Evolutionary conservation across 1,140 invertebrate species (phyloP), one percentile per base, ranked within the genome.

Genomic region (Penaeus japonicus): DNA sequence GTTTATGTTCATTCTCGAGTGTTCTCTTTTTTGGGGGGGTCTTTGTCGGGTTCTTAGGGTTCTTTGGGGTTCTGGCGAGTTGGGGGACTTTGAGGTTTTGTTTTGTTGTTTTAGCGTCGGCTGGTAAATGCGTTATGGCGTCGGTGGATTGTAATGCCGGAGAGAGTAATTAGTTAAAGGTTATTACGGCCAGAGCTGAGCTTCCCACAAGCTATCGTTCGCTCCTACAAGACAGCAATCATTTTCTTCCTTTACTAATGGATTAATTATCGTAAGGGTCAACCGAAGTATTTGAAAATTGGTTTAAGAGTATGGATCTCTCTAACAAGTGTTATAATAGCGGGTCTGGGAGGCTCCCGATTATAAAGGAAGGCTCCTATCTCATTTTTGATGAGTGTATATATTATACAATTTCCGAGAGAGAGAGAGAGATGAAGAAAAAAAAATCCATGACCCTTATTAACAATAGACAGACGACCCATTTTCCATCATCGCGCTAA

Each of bases 261-360:
- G 82, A 84, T 84, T 84, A 84, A 84, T 84, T 84, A 84, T 84
- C 82, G 65, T 65, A 59, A 30, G 82, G 47, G n/a, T 65, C 82
- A 65, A 59, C 82, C 59, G 73, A 84, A 57, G 59, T 84, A 84
- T 84, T 70, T 47, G 35, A 47, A 65, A 73, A 70, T 59, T 84
- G 59, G 59, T 65, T 70, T 84, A 84, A 84, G 82, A 84, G 32
- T 18, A 47, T 84, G 82, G 73, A 47, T 84, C 73, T 27, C 35
- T 83, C 59, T 18, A 24, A 15, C 12, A 39, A 47, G 82, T 70
- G 82, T 73, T 53, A 70, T 84, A 73, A 84, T 70, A 53, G 79
- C 24, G 47, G 75, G 75, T 35, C 75, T n/a, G 47, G 47, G 75
- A 47, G 47, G n/a, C 18, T 39, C 27, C 75, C 39, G 75, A 78